phyloP scores from a whole-genome alignment of 2,888 invertebrate species.

The Tetanocera ferruginea region DNA sequence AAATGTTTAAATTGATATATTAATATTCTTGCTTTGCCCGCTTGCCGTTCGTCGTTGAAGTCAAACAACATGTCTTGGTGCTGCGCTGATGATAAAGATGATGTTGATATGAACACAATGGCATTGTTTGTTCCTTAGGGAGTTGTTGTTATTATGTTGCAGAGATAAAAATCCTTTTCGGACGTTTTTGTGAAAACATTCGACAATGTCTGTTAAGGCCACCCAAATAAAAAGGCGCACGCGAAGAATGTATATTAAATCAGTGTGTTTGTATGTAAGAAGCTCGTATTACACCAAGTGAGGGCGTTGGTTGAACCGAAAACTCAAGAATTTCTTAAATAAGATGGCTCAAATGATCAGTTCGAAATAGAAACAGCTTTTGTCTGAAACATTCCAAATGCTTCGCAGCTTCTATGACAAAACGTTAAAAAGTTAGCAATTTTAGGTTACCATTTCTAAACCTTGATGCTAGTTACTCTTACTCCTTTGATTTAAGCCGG shows the following conservation, averaged over 20 bases:
- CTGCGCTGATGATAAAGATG: background rate
- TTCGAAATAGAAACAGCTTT: no score
- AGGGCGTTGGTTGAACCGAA: no score
- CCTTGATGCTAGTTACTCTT: no score
- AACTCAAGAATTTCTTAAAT: no score
- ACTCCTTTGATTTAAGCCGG: background rate
- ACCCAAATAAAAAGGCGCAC: constrained; percentile 8
- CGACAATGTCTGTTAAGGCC: constrained; percentile 1
- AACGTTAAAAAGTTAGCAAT: no score
- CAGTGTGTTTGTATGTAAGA: no score
- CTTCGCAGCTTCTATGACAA: no score
- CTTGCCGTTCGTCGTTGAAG: background rate
- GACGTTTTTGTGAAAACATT: no score
- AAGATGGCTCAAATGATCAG: no score
- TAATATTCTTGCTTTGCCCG: background rate
- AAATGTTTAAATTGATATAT: background rate
- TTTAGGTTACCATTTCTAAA: no score
- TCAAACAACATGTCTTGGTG: background rate
- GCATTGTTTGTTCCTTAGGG: background rate
- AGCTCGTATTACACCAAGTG: no score
- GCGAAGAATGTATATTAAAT: background rate
- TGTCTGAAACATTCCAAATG: no score
- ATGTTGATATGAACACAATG: constrained; percentile 14
- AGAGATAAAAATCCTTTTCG: background rate
- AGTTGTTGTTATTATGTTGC: background rate